Conservation (phyloP, 2,888 invertebrate genomes). For the Noctua fimbriata region DNA sequence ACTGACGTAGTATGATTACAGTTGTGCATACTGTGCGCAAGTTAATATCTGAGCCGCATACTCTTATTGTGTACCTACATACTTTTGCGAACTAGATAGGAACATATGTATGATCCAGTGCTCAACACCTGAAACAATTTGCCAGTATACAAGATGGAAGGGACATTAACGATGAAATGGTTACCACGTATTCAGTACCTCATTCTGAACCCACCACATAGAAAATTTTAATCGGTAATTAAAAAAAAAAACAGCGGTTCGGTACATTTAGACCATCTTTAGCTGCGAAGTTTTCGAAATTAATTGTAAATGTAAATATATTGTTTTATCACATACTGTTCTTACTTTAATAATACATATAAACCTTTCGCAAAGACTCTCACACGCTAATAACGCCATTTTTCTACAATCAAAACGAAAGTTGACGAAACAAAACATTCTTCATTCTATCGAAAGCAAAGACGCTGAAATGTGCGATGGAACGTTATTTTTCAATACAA, state of each 20-base stretch:
- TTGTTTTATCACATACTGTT: not conserved
- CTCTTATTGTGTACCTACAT: not conserved
- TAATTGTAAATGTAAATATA: not conserved
- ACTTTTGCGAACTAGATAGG: not conserved
- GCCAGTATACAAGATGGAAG: not conserved
- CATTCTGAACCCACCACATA: too few relatives aligned
- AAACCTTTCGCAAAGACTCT: not conserved
- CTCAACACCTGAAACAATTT: not conserved
- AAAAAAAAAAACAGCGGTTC: too few relatives aligned
- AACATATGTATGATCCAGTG: not conserved
- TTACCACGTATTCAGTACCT: too few relatives aligned
- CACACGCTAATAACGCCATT: not conserved
- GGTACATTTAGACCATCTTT: too few relatives aligned
- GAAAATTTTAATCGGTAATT: too few relatives aligned
- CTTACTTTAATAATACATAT: not conserved
- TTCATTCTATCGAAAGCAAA: not conserved
- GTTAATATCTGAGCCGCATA: conserved; percentile 25
- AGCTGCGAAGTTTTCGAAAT: not conserved
- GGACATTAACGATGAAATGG: too few relatives aligned
- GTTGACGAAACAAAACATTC: conserved; percentile 13
- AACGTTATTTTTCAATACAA: conserved; percentile 12
- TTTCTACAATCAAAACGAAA: not conserved
- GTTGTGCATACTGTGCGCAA: conserved; percentile 42
- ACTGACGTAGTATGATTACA: conserved; percentile 30
- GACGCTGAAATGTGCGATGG: conserved; percentile 25